A percentile compares a stretch with the other conserved stretches of the same genome.
These are phyloP conservation scores for Drosophila neonasuta DNA, from an alignment of 2,888 invertebrate species.

Conservation along the genomic window DNA sequence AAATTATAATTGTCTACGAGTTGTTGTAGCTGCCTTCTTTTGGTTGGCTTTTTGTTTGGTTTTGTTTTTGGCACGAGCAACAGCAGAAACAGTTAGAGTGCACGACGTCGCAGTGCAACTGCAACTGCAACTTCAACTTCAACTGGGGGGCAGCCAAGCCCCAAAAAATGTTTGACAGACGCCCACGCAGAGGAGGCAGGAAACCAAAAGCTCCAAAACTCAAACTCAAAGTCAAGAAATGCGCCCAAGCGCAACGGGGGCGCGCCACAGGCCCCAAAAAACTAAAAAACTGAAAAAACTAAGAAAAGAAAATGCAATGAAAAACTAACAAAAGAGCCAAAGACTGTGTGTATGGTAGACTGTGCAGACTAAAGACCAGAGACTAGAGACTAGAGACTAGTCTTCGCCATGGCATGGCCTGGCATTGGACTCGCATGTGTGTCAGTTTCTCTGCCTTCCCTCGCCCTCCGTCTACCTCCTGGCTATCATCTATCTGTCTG, in stretches of 20 bases:
- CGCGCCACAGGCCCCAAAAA: constrained; percentile 45
- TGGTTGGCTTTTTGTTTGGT: not conserved
- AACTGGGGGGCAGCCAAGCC: constrained; percentile 59
- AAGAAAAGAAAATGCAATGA: not conserved
- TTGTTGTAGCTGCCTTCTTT: constrained; percentile 23
- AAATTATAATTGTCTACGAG: constrained; percentile 76
- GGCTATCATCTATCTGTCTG: constrained; percentile 13
- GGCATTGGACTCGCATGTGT: constrained; percentile 60
- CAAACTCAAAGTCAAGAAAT: constrained; percentile 71
- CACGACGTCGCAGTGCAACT: constrained; percentile 9
- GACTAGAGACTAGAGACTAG: constrained; percentile 34
- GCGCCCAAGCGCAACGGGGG: constrained; percentile 74
- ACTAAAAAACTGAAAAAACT: not conserved
- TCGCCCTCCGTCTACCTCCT: not conserved
- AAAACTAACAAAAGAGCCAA: constrained; percentile 4
- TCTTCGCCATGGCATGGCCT: constrained; percentile 45
- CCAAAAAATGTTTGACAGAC: constrained; percentile 40
- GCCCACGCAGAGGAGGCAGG: constrained; percentile 56
- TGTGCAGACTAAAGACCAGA: not conserved
- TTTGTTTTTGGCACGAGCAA: constrained; percentile 65
- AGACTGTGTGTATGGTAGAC: not conserved
- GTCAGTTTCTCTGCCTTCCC: constrained; percentile 7
- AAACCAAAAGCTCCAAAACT: constrained; percentile 46
- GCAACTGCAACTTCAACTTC: constrained; percentile 33
- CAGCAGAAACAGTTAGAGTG: constrained; percentile 27